Conservation (phyloP, 1,140 invertebrate genomes). For the Musca domestica region DNA sequence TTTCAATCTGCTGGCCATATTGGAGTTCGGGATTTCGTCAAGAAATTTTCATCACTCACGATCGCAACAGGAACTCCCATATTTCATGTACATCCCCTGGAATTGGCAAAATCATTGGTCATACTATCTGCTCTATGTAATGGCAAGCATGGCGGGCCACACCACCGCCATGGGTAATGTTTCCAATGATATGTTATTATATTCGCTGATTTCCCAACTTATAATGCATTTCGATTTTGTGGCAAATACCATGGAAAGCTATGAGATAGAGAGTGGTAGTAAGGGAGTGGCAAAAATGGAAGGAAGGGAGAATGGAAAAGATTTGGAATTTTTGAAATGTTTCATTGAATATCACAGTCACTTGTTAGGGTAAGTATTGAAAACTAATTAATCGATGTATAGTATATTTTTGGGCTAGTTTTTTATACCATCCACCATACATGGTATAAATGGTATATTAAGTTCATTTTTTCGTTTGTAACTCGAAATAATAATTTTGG, state of each 20-base stretch:
- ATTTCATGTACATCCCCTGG: constrained; percentile 36
- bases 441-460: no score
- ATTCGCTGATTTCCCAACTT: constrained; percentile 34
- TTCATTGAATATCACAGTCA: constrained; percentile 36
- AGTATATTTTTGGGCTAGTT: no score
- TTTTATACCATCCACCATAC: no score
- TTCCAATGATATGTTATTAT: constrained; percentile 37
- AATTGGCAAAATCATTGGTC: constrained; percentile 32
- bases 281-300: not conserved
- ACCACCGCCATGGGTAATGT: constrained; percentile 39
- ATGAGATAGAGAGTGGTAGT: not conserved
- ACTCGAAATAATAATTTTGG: no score
- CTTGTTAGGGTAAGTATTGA: constrained; percentile 31
- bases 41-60: constrained; percentile 26
- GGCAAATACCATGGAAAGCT: constrained; percentile 24
- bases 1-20: constrained; percentile 38
- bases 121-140: constrained; percentile 34
- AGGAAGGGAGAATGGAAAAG: constrained; percentile 26
- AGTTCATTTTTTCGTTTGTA: no score
- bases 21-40: constrained; percentile 35
- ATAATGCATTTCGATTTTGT: constrained; percentile 44
- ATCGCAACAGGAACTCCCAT: constrained; percentile 34
- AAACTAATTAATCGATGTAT: no score
- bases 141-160: constrained; percentile 35
- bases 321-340: constrained; percentile 26